Evolutionary conservation across 1,140 invertebrate genomes (phyloP).

Genomic region (Drosophila insularis): DNA sequence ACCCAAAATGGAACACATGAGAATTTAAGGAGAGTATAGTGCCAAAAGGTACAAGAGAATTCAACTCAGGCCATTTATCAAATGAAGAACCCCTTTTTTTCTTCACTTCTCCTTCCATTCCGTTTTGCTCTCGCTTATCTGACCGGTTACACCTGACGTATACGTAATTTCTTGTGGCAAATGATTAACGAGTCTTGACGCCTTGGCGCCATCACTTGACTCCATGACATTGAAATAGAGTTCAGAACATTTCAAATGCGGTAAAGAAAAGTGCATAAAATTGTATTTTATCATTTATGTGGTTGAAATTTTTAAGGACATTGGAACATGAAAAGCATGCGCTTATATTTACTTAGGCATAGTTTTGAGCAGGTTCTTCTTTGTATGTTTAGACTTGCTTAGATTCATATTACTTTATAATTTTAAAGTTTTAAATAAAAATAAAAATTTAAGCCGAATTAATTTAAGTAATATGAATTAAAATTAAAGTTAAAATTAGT

Average conservation of each 20-base stretch:
- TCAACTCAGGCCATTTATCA: conserved; percentile 59
- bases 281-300: neutral
- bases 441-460: too few relatives aligned
- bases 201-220: conserved; percentile 31
- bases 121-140: conserved; percentile 52
- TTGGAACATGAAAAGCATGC: too few relatives aligned
- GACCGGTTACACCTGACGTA: conserved; percentile 71
- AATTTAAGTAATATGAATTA: too few relatives aligned
- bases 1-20: conserved; percentile 42
- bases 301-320: neutral
- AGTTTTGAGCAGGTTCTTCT: too few relatives aligned
- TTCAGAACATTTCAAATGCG: conserved; percentile 31
- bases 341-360: too few relatives aligned
- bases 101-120: conserved; percentile 14
- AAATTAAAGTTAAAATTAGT: too few relatives aligned
- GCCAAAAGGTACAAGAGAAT: conserved; percentile 26
- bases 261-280: neutral
- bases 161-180: conserved; percentile 64
- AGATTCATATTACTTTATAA: too few relatives aligned
- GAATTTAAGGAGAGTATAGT: neutral
- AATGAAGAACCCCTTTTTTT: conserved; percentile 62
- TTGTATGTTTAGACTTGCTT: too few relatives aligned
- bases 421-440: too few relatives aligned
- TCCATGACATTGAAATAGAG: conserved; percentile 49
- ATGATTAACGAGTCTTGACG: conserved; percentile 68